Percentiles rank a stretch among this genome's conserved stretches.
phyloP scores from a whole-genome alignment of 2,113 vertebrate genomes.

The Corydoras sp. region DNA sequence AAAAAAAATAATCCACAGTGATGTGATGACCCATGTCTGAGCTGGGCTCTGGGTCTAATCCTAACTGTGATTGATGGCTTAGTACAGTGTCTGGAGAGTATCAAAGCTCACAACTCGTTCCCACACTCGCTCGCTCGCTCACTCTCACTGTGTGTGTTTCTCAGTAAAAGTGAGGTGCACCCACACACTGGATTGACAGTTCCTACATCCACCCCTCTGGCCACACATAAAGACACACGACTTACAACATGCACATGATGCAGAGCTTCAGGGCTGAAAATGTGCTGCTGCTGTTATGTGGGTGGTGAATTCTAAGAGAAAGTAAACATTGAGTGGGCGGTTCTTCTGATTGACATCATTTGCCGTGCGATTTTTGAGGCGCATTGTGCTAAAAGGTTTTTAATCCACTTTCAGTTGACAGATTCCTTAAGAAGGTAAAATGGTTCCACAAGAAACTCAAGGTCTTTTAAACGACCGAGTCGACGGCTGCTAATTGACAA shows the following conservation, averaged over 20 bases:
- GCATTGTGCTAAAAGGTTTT: not conserved
- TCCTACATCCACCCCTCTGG: constrained; percentile 6
- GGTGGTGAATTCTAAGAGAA: constrained; percentile 29
- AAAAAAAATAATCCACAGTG: constrained; percentile 5
- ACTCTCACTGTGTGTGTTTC: not conserved
- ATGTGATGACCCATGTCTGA: constrained; percentile 5
- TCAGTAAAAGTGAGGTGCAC: not conserved
- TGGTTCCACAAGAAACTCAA: too few relatives aligned
- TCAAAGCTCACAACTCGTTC: not conserved
- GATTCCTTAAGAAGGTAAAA: not conserved
- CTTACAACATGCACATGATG: not conserved
- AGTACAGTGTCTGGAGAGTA: constrained; percentile 5
- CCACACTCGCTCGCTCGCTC: too few relatives aligned
- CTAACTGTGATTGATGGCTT: not conserved
- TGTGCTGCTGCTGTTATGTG: constrained; percentile 20
- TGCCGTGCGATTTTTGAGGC: constrained; percentile 13
- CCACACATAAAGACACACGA: constrained; percentile 8
- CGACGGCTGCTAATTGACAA: too few relatives aligned
- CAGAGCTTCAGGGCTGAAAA: constrained; percentile 22
- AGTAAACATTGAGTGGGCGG: constrained; percentile 21
- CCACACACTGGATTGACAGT: constrained; percentile 17
- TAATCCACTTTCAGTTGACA: not conserved
- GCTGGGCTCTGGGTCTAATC: not conserved
- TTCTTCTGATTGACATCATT: constrained; percentile 26
- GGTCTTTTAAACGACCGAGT: too few relatives aligned